phyloP scores from a whole-genome alignment of 2,797 vertebrate genomes.

The Malurus splendens region DNA sequence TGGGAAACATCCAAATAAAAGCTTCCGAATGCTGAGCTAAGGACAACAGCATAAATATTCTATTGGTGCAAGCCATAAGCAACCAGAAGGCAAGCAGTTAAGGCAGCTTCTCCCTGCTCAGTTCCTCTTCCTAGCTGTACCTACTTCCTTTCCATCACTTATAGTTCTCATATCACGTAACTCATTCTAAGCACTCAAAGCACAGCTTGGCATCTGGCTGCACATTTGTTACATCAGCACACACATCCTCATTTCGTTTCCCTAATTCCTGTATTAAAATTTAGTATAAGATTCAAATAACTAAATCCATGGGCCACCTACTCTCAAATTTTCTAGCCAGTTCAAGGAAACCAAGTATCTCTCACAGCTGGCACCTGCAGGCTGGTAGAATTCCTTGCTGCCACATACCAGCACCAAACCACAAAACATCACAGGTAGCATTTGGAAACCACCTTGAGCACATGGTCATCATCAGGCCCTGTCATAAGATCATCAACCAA shows the following conservation, averaged over 20 bases:
- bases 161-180: slow-evolving; percentile 20
- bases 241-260: slow-evolving; percentile 55
- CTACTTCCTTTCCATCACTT: slow-evolving; percentile 17
- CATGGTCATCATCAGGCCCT: background rate
- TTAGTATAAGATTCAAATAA: background rate
- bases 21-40: background rate
- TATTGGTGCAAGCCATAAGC: background rate
- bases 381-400: background rate
- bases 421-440: accelerated
- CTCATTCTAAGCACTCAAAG: background rate
- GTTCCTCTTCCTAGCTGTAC: slow-evolving; percentile 37
- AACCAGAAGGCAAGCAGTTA: background rate
- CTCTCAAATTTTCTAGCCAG: background rate
- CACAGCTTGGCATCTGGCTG: background rate
- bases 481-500: background rate
- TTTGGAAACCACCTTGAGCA: background rate
- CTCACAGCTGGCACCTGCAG: background rate
- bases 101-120: background rate
- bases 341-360: background rate
- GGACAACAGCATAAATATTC: background rate
- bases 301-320: background rate
- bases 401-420: accelerated
- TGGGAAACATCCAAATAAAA: background rate
- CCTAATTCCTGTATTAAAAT: background rate
- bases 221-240: slow-evolving; percentile 2